phyloP scores from a whole-genome alignment of 1,140 invertebrate genomes.

The Phymastichus coffea region DNA sequence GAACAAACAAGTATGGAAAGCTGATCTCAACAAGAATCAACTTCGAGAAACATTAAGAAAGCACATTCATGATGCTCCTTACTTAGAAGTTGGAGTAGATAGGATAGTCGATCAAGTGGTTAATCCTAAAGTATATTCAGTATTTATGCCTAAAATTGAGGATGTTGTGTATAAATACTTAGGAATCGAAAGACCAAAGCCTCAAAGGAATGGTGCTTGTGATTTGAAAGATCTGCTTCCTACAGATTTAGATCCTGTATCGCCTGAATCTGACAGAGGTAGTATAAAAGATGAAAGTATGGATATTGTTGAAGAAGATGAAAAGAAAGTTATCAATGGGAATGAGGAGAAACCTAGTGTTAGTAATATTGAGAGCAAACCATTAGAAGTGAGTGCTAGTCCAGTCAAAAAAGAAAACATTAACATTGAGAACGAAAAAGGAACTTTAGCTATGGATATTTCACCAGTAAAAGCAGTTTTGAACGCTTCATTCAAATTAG shows the following conservation, averaged over 20 bases:
- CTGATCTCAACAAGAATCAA: constrained; percentile 90
- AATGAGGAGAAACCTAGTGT: constrained; percentile 23
- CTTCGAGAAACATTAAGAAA: constrained; percentile 84
- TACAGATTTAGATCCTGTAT: constrained; percentile 75
- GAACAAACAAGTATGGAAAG: constrained; percentile 77
- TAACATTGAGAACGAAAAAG: constrained; percentile 8
- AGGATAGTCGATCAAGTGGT: constrained; percentile 94
- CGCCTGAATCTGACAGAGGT: constrained; percentile 70
- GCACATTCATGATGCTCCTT: constrained; percentile 74
- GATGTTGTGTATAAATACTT: constrained; percentile 85
- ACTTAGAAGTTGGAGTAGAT: constrained; percentile 74
- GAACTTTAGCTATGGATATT: background rate
- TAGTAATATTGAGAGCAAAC: constrained; percentile 43
- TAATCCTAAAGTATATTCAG: constrained; percentile 84
- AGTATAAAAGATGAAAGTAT: constrained; percentile 48
- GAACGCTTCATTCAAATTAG: constrained; percentile 52
- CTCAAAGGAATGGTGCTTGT: constrained; percentile 50
- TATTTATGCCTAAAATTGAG: constrained; percentile 88
- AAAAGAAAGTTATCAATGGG: constrained; percentile 15
- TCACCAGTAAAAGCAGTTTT: constrained; percentile 28
- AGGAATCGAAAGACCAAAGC: constrained; percentile 69
- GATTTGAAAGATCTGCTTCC: constrained; percentile 65
- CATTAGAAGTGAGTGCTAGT: constrained; percentile 37
- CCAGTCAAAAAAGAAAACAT: constrained; percentile 19
- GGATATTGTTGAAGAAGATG: constrained; percentile 31